Percentiles rank a stretch among this genome's conserved stretches.
These are phyloP conservation scores for Limnephilus marmoratus DNA, from an alignment of 2,888 invertebrate species.

Conservation along the genomic window DNA sequence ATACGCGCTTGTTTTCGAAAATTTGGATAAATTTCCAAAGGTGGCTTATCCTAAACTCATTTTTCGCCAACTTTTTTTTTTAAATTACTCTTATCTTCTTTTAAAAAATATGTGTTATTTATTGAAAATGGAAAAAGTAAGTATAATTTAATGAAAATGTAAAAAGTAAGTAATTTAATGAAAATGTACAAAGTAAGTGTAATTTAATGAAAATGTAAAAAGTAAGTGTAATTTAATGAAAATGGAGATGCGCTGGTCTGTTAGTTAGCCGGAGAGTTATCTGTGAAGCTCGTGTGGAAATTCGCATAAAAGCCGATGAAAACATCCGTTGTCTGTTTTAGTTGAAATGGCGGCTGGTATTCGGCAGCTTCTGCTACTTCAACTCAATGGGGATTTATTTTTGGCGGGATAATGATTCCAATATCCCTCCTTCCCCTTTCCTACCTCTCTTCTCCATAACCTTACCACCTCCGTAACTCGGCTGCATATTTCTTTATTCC, in stretches of 20 bases:
- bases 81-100: no score
- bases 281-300: conserved; percentile 17
- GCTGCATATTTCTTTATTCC: no score
- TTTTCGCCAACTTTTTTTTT: no score
- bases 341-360: not conserved
- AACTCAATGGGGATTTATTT: conserved; percentile 60
- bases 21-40: not conserved
- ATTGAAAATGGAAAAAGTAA: no score
- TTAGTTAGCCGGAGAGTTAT: not conserved
- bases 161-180: no score
- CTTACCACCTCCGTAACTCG: not conserved
- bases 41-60: not conserved
- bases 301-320: conserved; percentile 16
- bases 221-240: not conserved
- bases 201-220: not conserved
- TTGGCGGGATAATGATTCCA: conserved; percentile 50
- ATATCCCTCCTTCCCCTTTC: not conserved
- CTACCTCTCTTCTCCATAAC: not conserved
- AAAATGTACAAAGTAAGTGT: no score
- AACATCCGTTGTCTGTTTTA: not conserved
- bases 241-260: not conserved
- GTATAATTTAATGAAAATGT: no score
- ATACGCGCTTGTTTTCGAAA: not conserved
- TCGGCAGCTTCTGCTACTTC: conserved; percentile 24
- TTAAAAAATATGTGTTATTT: no score